Evolutionary conservation across 2,797 vertebrate species (phyloP), one percentile per base, ranked within the genome.

Genomic region (Ciconia nigra): DNA sequence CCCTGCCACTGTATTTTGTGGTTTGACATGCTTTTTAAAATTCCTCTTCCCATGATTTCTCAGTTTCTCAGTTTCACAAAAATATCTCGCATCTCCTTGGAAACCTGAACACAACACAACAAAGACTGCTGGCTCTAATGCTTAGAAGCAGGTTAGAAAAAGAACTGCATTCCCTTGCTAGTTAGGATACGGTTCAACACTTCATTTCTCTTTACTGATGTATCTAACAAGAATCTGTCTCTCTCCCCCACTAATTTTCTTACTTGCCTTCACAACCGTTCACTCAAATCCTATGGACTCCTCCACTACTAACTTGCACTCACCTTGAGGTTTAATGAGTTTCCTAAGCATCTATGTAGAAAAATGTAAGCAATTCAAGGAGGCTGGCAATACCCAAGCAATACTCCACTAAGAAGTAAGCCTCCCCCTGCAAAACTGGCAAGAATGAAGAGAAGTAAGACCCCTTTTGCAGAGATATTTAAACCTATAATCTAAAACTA

Each of bases 71-170:
- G 31, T 82, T 94, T 72, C 79, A 86, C 47, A 96, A 89, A 96
- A 95, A 95, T 96, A 87, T 87, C 89, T 81, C 26, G 1, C 20
- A 92, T 97, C 88, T 96, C 95, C 96, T 92, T 96, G 95, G 95
- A 94, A 97, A 97, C 96, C 78, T 49, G 89, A 95, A 73, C 58
- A 91, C 49, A 95, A 67, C 61, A 83, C 65, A 92, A 88, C 66
- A 80, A 33, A 91, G 83, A 55, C 47, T 24, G 57, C 83, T 90
- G 62, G 58, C 28, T 91, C 55, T 52, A 41, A 84, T 8, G 41
- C 83, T 89, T n/a, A 49, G 37, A 85, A 82, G 44, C 59, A 87
- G 67, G 57, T 54, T 72, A 85, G 67, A 93, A 87, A 94, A 82
- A 94, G 76, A 95, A 67, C 17, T 65, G 24, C 73, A 89, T 83